Evolutionary conservation across 1,140 invertebrate species (phyloP), one percentile per base, ranked within the genome.

Genomic region (Aphaenogaster floridana): DNA sequence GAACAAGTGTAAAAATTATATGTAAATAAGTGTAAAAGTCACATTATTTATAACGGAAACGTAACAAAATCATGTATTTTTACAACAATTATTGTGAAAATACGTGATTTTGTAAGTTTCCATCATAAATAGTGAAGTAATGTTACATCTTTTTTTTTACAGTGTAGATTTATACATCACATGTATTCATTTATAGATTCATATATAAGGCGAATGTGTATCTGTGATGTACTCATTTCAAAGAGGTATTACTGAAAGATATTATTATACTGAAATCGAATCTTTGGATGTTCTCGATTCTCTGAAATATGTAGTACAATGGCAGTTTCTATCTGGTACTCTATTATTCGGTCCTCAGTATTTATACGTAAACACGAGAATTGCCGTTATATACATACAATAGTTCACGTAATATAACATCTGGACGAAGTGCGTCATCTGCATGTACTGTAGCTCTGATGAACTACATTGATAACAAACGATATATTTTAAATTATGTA

Each of bases 361-460:
- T 80, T 80, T 80, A 39, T 68, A 52, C 36, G 63, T 34, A 80
- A 79, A 21, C 61, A 59, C n/a, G 77, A 68, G 45, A 36, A 80
- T 80, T 68, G 45, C 63, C 61, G 61, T 68, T 80, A 80, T 15
- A 52, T 68, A 57, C 17, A 8, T 50, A 48, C 42, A 42, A 79
- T 66, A 66, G 42, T 66, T 66, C 28, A 79, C 34, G 59, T 66
- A 48, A 34, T 48, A 36, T 78, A 78, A 79, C 59, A 79, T 79
- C 77, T 79, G 77, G 59, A 50, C 39, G 48, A 66, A 66, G 42
- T 79, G 28, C 77, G 59, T 78, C 76, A 78, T 64, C 59, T 79
- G 61, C 52, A 59, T 79, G 17, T 13, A 50, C 28, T 57, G 36
- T 15, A 50, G 11, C 11, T 66, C 42, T 21, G 42, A 50, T 79